These are phyloP conservation scores for Momotus momota DNA, from an alignment of 2,797 vertebrate genomes.

Conservation along the genomic window DNA sequence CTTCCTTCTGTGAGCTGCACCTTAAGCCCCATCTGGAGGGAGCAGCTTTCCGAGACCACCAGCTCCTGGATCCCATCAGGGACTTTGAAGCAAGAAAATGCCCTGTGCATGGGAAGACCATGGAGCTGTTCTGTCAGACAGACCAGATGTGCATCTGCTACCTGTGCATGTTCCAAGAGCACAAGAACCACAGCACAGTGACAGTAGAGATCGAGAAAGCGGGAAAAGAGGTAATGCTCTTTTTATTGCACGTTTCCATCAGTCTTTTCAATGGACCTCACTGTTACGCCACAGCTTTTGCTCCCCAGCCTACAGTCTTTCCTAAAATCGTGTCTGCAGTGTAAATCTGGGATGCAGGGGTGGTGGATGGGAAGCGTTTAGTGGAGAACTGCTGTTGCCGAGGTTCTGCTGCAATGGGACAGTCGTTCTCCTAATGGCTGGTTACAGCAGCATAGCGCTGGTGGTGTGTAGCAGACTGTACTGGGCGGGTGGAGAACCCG, in stretches of 20 bases:
- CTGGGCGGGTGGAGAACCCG: too few relatives aligned
- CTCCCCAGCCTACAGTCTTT: neutral
- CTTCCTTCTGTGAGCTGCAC: conserved; percentile 95
- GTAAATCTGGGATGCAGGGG: neutral
- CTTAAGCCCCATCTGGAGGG: conserved; percentile 95
- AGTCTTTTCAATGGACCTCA: neutral
- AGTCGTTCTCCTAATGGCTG: neutral
- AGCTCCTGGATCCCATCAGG: conserved; percentile 94
- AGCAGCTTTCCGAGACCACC: conserved; percentile 93
- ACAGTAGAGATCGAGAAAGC: conserved; percentile 94
- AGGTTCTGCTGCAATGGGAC: neutral
- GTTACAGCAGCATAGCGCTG: neutral
- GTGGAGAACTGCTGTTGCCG: neutral
- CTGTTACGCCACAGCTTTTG: neutral
- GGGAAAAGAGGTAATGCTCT: conserved; percentile 87
- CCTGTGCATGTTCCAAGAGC: conserved; percentile 96
- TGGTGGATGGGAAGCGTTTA: neutral
- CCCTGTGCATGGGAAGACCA: conserved; percentile 94
- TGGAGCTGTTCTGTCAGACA: conserved; percentile 97
- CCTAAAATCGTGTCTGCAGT: neutral
- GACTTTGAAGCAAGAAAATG: conserved; percentile 97
- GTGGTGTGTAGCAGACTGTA: accelerated
- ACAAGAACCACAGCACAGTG: conserved; percentile 97
- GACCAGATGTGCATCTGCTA: conserved; percentile 99
- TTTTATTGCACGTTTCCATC: neutral